Evolutionary conservation across 2,113 vertebrate species (phyloP), one percentile per base, ranked within the genome.

Genomic region (Thunnus thynnus): DNA sequence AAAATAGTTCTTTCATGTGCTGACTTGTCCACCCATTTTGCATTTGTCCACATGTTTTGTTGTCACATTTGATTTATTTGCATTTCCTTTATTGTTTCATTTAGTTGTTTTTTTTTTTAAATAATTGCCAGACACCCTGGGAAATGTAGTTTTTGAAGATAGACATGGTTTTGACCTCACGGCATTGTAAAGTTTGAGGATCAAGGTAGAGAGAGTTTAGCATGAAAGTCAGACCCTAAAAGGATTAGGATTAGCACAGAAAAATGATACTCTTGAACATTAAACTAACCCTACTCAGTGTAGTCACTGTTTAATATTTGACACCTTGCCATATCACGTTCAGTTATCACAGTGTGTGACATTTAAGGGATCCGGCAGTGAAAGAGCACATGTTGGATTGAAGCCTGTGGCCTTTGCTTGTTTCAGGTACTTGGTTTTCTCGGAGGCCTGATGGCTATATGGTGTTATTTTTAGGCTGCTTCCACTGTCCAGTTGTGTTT

Each of bases 381-480:
- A 70, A 22, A 66, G 52, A 44, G 13, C 51, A 57, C 16, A 67
- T 55, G 14, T 20, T 66, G 9, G 60, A 76, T 36, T 56, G 12
- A 56, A 58, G 75, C 69, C 50, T 1, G 69, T 46, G 58, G 54
- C 50, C 47, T 68, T 64, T 47, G 27, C 60, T 51, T 25, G 18
- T 75, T 78, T 48, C 58, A 75, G 65, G 52, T 82, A 56, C 61
- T 83, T 46, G 16, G 20, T 64, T 78, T 72, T 82, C 36, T 61
- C 11, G 12, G 25, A 77, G 58, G 50, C 76, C 57, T 27, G 46
- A 41, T 44, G 47, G 30, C 50, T 0, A 7, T 6, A 18, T 5
- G 3, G 50, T 78, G 78, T 78, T 91, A 84, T 86, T 88, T 89
- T 89, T 82, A 85, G 51, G 16, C 46, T 7, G 13, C 14, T 30